Evolutionary conservation across 2,797 vertebrate species (phyloP).

Genomic region (Aselliscus stoliczkanus): DNA sequence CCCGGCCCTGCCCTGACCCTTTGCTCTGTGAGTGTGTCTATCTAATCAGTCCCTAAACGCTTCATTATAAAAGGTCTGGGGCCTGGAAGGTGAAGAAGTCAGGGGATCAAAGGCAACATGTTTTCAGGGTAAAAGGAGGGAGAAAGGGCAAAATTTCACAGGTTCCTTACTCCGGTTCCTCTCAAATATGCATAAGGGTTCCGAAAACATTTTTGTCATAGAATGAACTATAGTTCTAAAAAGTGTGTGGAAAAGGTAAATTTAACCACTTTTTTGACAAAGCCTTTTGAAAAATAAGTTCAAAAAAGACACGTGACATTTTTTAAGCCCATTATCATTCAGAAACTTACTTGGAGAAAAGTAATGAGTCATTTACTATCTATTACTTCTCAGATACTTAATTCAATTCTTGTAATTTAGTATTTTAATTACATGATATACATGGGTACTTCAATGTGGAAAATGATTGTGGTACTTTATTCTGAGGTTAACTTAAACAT

Average conservation of each 20-base stretch:
- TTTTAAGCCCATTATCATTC: background rate
- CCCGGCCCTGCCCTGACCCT: no score
- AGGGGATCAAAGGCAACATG: fast-evolving
- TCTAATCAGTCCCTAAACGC: background rate
- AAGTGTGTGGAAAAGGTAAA: background rate
- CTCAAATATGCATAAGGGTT: background rate
- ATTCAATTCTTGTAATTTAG: background rate
- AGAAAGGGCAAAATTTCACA: background rate
- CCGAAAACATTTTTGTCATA: background rate
- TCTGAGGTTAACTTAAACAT: background rate
- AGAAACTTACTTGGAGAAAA: background rate
- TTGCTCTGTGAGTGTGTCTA: background rate
- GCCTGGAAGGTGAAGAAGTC: background rate
- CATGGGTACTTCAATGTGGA: background rate
- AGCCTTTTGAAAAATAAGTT: background rate
- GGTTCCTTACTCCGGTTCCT: background rate
- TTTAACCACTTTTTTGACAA: background rate
- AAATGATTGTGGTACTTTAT: background rate
- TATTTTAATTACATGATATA: background rate
- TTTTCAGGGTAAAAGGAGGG: background rate
- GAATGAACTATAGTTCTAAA: background rate
- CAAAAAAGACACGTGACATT: background rate
- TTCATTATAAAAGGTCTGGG: no score
- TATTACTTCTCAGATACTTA: background rate
- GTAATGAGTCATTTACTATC: background rate